Percentiles rank a stretch among this genome's conserved stretches.
These are phyloP conservation scores for Cremastinae sp. DNA, from an alignment of 2,888 invertebrate species.

Conservation along the genomic window DNA sequence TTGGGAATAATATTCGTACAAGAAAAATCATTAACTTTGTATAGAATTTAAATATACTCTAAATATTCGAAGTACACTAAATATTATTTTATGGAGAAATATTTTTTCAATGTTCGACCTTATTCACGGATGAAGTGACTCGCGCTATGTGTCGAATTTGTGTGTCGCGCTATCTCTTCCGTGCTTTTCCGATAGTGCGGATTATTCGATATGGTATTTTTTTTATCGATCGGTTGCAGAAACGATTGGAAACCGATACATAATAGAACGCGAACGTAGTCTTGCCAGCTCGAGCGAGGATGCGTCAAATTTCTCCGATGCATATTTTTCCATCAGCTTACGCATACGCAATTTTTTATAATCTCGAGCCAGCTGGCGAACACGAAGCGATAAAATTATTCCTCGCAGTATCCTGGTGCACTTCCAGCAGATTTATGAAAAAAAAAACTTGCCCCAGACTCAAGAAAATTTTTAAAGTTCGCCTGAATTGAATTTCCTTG, in stretches of 20 bases:
- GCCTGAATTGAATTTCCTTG: too few relatives aligned
- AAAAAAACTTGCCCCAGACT: background rate
- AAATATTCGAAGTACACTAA: too few relatives aligned
- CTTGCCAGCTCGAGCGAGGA: conserved; percentile 11
- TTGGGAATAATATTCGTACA: too few relatives aligned
- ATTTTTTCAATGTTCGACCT: too few relatives aligned
- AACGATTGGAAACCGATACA: conserved; percentile 49
- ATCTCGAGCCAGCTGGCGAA: background rate
- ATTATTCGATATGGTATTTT: conserved; percentile 27
- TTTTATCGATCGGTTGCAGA: conserved; percentile 14
- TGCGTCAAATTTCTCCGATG: conserved; percentile 9
- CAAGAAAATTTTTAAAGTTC: too few relatives aligned
- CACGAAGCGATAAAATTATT: background rate
- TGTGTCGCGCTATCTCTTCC: background rate
- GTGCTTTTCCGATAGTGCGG: conserved; percentile 7
- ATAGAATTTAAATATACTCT: too few relatives aligned
- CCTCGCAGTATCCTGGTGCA: background rate
- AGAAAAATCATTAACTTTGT: too few relatives aligned
- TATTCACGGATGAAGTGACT: too few relatives aligned
- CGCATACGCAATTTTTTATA: background rate
- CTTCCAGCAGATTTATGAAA: too few relatives aligned
- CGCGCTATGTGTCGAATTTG: too few relatives aligned
- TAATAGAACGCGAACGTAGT: background rate
- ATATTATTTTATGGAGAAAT: too few relatives aligned
- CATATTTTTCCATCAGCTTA: background rate